A percentile compares a stretch with the other conserved stretches of the same genome.
These are phyloP conservation scores for Apocrypta bakeri DNA, from an alignment of 1,140 invertebrate genomes.

Conservation along the genomic window DNA sequence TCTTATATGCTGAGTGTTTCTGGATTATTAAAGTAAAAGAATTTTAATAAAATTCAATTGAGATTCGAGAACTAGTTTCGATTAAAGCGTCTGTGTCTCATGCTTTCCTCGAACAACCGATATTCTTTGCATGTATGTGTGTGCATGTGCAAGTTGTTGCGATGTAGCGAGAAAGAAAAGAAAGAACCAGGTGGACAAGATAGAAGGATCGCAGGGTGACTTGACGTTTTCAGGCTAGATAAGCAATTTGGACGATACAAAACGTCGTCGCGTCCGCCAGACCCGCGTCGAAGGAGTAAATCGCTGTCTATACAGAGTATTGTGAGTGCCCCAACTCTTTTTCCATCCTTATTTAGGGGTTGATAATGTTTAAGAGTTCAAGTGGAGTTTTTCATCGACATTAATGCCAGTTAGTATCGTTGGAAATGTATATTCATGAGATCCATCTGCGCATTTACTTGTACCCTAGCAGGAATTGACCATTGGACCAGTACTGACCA, in stretches of 20 bases:
- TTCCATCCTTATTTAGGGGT: neutral
- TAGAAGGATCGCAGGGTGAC: conserved; percentile 4
- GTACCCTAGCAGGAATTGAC: no score
- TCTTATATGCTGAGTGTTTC: neutral
- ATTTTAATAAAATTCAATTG: neutral
- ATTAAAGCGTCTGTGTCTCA: neutral
- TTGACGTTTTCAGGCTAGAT: conserved; percentile 33
- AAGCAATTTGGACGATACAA: conserved; percentile 25
- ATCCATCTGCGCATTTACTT: no score
- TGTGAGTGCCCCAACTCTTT: neutral
- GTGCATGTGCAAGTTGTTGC: no score
- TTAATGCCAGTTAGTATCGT: no score
- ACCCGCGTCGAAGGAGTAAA: neutral
- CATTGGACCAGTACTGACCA: no score
- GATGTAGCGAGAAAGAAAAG: neutral
- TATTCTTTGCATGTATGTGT: neutral
- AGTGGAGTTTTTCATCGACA: no score
- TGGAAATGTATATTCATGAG: no score
- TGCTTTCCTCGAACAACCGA: neutral
- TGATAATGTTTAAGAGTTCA: no score
- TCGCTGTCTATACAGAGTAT: neutral
- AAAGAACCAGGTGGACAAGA: neutral
- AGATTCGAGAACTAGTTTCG: neutral
- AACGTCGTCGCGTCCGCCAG: conserved; percentile 9
- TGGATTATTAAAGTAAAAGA: neutral